Evolutionary conservation across 2,797 vertebrate species (phyloP).

Genomic region (Enoplosus armatus): DNA sequence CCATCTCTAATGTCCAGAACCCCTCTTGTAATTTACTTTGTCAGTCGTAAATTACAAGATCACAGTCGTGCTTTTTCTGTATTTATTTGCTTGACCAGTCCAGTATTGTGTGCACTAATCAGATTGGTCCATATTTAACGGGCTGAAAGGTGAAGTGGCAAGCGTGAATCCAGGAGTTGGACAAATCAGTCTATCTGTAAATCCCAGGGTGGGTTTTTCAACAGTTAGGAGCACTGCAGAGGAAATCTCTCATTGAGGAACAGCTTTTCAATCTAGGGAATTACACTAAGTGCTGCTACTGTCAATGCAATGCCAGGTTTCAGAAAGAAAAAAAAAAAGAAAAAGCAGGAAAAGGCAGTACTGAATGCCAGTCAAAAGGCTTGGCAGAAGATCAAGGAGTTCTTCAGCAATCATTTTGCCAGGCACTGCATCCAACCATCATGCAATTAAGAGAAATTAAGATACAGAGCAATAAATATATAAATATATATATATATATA

Average conservation of each 20-base stretch:
- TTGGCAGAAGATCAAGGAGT: constrained; percentile 78
- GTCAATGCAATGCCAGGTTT: constrained; percentile 89
- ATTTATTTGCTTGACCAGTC: constrained; percentile 46
- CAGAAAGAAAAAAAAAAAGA: constrained; percentile 56
- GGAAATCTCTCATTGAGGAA: constrained; percentile 86
- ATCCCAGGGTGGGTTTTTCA: constrained; percentile 55
- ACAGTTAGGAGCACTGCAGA: constrained; percentile 68
- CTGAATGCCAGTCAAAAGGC: constrained; percentile 77
- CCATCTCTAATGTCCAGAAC: constrained; percentile 47
- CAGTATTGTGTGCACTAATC: constrained; percentile 50
- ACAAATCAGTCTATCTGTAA: constrained; percentile 61
- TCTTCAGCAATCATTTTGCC: constrained; percentile 72
- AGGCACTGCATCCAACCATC: constrained; percentile 63
- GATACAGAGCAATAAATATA: constrained; percentile 59
- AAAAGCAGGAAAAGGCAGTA: constrained; percentile 63
- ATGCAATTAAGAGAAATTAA: constrained; percentile 79
- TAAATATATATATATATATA: constrained; percentile 52
- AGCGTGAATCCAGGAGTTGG: constrained; percentile 49
- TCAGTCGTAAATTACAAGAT: no score
- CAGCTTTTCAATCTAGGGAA: constrained; percentile 90
- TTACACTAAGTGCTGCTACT: constrained; percentile 89
- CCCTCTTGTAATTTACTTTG: constrained; percentile 43
- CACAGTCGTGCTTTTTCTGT: constrained; percentile 1
- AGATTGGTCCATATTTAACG: constrained; percentile 57
- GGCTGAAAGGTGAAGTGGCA: constrained; percentile 52